Conservation (phyloP, 1,140 invertebrate genomes). For the Conopomorpha cramerella region DNA sequence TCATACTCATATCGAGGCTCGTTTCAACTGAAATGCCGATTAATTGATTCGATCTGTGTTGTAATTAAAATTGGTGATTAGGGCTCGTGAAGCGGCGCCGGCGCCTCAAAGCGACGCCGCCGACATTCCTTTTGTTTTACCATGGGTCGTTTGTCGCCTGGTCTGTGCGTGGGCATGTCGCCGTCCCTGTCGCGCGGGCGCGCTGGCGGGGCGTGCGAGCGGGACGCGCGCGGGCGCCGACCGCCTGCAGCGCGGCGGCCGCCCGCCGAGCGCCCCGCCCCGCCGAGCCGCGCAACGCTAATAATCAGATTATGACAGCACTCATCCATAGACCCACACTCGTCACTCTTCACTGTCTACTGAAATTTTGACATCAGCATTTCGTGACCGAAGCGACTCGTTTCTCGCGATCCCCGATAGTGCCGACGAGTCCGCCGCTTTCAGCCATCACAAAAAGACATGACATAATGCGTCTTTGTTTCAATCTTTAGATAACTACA, state of each 20-base stretch:
- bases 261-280: slow-evolving; percentile 53
- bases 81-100: slow-evolving; percentile 49
- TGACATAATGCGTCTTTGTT: slow-evolving; percentile 15
- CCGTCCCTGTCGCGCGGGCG: slow-evolving; percentile 13
- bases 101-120: slow-evolving; percentile 54
- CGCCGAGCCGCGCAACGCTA: slow-evolving; percentile 39
- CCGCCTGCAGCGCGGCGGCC: slow-evolving; percentile 46
- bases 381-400: slow-evolving; percentile 16
- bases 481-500: too few species aligned
- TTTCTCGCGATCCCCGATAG: slow-evolving; percentile 9
- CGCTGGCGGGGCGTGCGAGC: slow-evolving; percentile 13
- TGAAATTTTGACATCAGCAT: slow-evolving; percentile 28
- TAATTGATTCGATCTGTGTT: slow-evolving; percentile 60
- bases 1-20: slow-evolving; percentile 34
- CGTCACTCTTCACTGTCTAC: slow-evolving; percentile 39
- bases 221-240: slow-evolving; percentile 43
- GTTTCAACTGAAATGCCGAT: slow-evolving; percentile 58
- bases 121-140: slow-evolving; percentile 61
- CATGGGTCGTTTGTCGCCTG: slow-evolving; percentile 58
- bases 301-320: slow-evolving; percentile 58
- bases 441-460: slow-evolving; percentile 4
- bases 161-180: slow-evolving; percentile 21
- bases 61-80: slow-evolving; percentile 61
- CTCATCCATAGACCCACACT: too few species aligned
- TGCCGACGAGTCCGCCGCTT: slow-evolving; percentile 3